Evolutionary conservation across 2,113 vertebrate species (phyloP), one percentile per base, ranked within the genome.

Genomic region (Burhinus bistriatus): DNA sequence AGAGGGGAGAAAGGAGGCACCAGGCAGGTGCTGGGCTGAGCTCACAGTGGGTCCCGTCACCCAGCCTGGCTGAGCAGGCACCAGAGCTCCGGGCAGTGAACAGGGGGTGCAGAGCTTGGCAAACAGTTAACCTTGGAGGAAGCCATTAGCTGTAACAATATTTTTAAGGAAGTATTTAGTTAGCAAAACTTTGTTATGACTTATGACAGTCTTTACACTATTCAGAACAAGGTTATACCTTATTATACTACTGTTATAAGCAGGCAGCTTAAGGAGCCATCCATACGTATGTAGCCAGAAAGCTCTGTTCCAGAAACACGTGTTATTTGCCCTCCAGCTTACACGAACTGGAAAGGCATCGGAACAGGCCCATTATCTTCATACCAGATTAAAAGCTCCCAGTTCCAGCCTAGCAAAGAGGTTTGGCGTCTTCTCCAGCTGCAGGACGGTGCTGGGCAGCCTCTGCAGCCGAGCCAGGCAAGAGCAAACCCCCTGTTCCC

Each of bases 231-330:
- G 45, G 40, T 12, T 13, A 34, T 19, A 57, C 40, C 40, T 8
- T 40, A 40, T 40, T 40, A 40, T 40, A 40, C 40, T 40, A 11
- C 40, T 44, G 52, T 25, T 44, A 6, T 6, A 14, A 47, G 29
- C 3, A 2, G 49, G 58, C 59, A 44, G 58, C 42, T 36, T 15
- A 12, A 26, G 51, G 59, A 47, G 54, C 25, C 4, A 0, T 30
- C 21, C 9, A 2, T 7, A 5, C 27, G 1, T 4, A 20, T 1
- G 3, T 1, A 22, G 36, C 27, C 40, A n/a, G 38, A 23, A 66
- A 21, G 51, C 6, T 40, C 29, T 3, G 0, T 36, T 34, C 26
- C 52, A 52, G 59, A 40, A 20, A 40, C 36, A 11, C 2, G 3
- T 5, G 19, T 5, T 22, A 12, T 9, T 36, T 7, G 12, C 20